Evolutionary conservation across 2,113 vertebrate species (phyloP), one percentile per base, ranked within the genome.

Genomic region (Myrmecobius fasciatus): DNA sequence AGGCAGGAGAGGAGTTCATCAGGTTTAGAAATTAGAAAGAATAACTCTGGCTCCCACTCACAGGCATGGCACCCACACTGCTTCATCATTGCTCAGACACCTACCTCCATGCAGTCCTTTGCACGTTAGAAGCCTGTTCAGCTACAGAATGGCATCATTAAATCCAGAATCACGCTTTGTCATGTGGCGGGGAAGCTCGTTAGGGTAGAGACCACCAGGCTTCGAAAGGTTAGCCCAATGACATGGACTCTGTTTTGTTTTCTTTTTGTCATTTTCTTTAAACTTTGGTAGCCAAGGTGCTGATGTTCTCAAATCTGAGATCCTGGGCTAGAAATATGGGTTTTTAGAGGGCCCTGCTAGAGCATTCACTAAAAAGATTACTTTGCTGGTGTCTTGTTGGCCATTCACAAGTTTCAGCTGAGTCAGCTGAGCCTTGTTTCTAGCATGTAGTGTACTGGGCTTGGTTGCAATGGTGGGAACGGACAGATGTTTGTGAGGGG

Each of bases 401-500:
- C 93, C 48, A 91, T n/a, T 91, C 46, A 83, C 89, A 93, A 53
- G 89, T 93, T 91, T 89, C 96, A 36, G 10, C 31, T 96, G 95
- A 53, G 94, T 89, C 96, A 36, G 10, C 31, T 96, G 95, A 53
- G 94, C 94, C 94, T 92, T 92, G 95, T 92, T 94, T 52, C 91
- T 53, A 96, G 96, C 93, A 94, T 75, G 43, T 52, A 93, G 95
- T 92, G 25, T 89, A 92, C 96, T 94, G 94, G 94, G 96, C 97
- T 90, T 96, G 92, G 67, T 36, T 0, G 28, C 95, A 92, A 93
- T 95, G 96, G 89, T 31, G 96, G 89, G 90, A 92, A 51, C 31
- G 52, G 46, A 28, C 90, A 98, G 97, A 93, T 53, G 93, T 90
- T 91, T 43, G 46, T 47, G 91, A 94, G 97, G 97, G 97, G 97